Base-by-base conservation (phyloP, 2,888 invertebrate species). In the Stictocephala bisonia region DNA sequence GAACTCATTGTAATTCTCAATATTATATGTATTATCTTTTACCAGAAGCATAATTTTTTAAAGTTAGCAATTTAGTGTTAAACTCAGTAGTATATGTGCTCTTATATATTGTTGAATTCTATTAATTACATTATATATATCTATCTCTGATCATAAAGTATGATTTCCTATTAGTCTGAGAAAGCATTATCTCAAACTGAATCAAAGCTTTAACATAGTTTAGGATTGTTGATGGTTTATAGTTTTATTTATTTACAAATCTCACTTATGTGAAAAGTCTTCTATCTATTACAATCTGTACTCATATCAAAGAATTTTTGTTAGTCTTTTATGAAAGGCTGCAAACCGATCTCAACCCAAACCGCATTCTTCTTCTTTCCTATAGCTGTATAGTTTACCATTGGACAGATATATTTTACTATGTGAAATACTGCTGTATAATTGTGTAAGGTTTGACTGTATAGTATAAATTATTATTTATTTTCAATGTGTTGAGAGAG, bases 391-490 rank as follows among this genome's bases (percentile, higher is more conserved):
- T 50, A 29, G 67, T 60, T 60, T 40, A 35, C 22, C 22, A 40
- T 22, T 15, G 22, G 40, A 31, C 40, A 31, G 51, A 51, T 50
- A 31, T 51, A 68, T 68, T 67, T 67, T 67, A 44, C 50, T 51
- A 31, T 60, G 60, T 31, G 15, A 35, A 48, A 9, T 48, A 15
- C 18, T 22, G 22, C 18, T 51, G 60, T 24, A 18, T 18, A 29
- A 26, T 31, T 15, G 7, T 29, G 9, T 31, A 31, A 60, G 35
- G 29, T 4, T 18, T 60, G 60, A 29, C 31, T 60, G 60, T 60
- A 31, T 31, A 72, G 48, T 40, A 20, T 40, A n/a, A 26, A 41
- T 31, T 18, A 68, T 50, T 66, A 74, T 66, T 70, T 71, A 74
- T 70, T 70, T 66, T 48, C 66, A 50, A 66, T 50, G 70, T 27